Evolutionary conservation across 2,888 invertebrate genomes (phyloP), one percentile per base, ranked within the genome.

Genomic region (Nemotelus pantherinus): DNA sequence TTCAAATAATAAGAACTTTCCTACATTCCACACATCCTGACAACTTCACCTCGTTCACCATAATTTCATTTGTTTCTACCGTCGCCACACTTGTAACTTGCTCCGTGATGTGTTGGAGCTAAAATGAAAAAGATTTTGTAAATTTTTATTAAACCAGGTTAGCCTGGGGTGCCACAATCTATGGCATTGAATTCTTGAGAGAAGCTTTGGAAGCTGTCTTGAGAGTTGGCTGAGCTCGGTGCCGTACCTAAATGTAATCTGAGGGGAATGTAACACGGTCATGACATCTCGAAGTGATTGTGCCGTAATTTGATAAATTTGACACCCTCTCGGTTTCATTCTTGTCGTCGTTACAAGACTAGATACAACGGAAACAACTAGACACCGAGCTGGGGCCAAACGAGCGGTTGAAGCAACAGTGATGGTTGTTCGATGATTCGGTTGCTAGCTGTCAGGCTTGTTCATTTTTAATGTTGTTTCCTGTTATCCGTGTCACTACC

Each of bases 291-390:
- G 47, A 65, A 65, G 47, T 47, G 65, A 65, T 65, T 65, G 45
- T 47, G 47, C 65, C 65, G 45, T 65, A 65, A 65, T 65, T 65
- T 65, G 65, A 65, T 65, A 65, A 65, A 65, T 65, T 65, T 65
- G 41, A 65, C 65, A 65, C 65, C 65, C 60, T 65, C 65, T 10
- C 9, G 44, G 44, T 43, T 65, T 9, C 65, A 39, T 45, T 5
- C 41, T 60, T n/a, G 58, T 25, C 7, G 60, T 60, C 60, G 25
- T 57, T 25, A 43, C 63, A 47, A 41, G 47, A 65, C 10, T 10
- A 65, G 44, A 47, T 3, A 41, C 44, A 47, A 65, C 65, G 41
- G 5, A 64, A 64, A 64, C 53, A 9, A 44, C 65, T 9, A 65
- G n/a, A 3, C 44, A 9, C 25, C 25, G 25, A 25, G 25, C 25